These are phyloP conservation scores for Sweltsa coloradensis DNA, from an alignment of 1,140 invertebrate genomes.

Conservation along the genomic window DNA sequence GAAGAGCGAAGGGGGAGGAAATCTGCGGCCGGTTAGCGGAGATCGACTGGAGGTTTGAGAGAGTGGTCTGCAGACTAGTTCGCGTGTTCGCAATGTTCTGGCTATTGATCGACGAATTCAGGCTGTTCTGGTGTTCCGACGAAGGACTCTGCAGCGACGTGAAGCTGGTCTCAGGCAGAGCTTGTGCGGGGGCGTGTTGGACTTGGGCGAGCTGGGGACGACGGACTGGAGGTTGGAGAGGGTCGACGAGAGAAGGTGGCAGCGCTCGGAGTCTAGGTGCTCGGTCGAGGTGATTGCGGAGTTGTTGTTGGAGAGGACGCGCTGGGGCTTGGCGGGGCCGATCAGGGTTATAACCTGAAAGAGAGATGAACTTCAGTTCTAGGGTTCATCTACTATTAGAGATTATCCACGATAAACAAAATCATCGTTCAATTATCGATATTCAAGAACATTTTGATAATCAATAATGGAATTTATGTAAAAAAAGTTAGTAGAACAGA, in stretches of 20 bases:
- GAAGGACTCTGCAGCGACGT: conserved; percentile 45
- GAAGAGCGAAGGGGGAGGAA: conserved; percentile 19
- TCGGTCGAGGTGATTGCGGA: conserved; percentile 4
- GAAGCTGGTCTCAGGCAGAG: conserved; percentile 62
- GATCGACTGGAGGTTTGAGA: too few relatives aligned
- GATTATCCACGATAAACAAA: background rate
- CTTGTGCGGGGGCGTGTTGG: conserved; percentile 38
- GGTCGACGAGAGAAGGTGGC: conserved; percentile 20
- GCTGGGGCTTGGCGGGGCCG: conserved; percentile 57
- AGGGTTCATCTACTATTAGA: too few relatives aligned
- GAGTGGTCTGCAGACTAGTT: too few relatives aligned
- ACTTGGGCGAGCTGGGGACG: conserved; percentile 23
- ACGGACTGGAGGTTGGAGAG: background rate
- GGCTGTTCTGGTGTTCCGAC: conserved; percentile 23
- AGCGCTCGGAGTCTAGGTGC: conserved; percentile 20
- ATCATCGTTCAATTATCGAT: too few relatives aligned
- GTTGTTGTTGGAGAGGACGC: conserved; percentile 25
- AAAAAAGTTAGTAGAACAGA: too few relatives aligned
- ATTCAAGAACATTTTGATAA: too few relatives aligned
- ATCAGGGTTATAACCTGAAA: conserved; percentile 62
- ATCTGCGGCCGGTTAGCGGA: too few relatives aligned
- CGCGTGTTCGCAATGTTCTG: too few relatives aligned
- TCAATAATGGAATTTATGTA: too few relatives aligned
- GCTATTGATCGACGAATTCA: conserved; percentile 14
- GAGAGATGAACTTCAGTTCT: conserved; percentile 13